Evolutionary conservation across 2,888 invertebrate genomes (phyloP).

Genomic region (Sesia apiformis): DNA sequence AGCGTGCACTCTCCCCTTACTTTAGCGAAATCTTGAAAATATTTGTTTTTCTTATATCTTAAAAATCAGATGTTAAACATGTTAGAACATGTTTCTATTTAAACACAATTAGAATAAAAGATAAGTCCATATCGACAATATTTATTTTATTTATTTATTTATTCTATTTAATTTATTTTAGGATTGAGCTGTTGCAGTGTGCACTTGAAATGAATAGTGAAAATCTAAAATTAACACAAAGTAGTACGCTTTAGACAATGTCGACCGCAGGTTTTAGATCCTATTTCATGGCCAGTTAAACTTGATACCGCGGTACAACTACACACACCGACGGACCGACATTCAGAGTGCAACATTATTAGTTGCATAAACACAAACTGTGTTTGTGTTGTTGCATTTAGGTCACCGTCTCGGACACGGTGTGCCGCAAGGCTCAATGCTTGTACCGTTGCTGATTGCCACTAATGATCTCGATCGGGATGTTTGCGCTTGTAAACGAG

Average conservation of each 20-base stretch:
- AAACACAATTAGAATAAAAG: too few relatives aligned
- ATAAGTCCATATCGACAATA: too few relatives aligned
- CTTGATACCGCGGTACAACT: constrained; percentile 11
- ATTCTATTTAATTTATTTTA: too few relatives aligned
- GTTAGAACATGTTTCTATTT: too few relatives aligned
- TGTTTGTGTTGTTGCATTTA: background rate
- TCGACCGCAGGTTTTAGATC: constrained; percentile 13
- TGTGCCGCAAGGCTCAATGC: constrained; percentile 11
- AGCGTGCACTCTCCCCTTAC: too few relatives aligned
- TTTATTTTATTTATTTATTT: too few relatives aligned
- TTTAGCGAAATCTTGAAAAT: too few relatives aligned
- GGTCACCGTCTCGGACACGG: constrained; percentile 4
- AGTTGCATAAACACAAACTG: constrained; percentile 5
- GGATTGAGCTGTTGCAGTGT: too few relatives aligned
- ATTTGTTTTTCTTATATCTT: too few relatives aligned
- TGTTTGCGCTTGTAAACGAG: background rate
- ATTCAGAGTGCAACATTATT: background rate
- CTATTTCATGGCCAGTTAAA: constrained; percentile 17
- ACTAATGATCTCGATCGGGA: background rate
- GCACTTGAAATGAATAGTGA: background rate
- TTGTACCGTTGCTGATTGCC: background rate
- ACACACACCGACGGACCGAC: constrained; percentile 1
- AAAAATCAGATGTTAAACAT: too few relatives aligned
- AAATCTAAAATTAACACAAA: background rate
- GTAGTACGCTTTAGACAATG: constrained; percentile 5